phyloP scores from a whole-genome alignment of 2,797 vertebrate genomes.

The Xiphorhynchus erythropygius region DNA sequence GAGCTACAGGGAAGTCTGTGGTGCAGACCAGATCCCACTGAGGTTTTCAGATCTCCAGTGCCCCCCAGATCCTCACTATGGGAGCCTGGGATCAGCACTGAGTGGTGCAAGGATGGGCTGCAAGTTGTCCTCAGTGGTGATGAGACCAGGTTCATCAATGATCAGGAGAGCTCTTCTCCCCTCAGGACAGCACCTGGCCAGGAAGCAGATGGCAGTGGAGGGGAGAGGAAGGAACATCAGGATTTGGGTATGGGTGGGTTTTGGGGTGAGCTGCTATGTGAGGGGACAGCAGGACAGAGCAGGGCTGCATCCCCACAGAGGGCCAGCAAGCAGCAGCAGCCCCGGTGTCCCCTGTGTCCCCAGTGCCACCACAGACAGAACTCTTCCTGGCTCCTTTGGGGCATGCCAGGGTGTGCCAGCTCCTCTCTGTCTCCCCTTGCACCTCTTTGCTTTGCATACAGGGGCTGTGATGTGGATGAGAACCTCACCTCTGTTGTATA shows the following conservation, averaged over 20 bases:
- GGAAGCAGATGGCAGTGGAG: background rate
- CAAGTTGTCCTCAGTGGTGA: background rate
- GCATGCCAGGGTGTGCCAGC: background rate
- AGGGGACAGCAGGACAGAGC: background rate
- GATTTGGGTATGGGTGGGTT: background rate
- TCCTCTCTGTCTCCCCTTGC: background rate
- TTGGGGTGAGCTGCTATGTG: background rate
- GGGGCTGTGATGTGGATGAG: background rate
- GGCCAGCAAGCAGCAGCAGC: background rate
- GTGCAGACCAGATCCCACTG: background rate
- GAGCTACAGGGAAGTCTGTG: background rate
- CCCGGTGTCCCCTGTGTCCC: background rate
- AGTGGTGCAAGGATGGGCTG: background rate
- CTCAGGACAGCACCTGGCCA: accelerated
- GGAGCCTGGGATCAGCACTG: accelerated
- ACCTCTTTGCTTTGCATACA: background rate
- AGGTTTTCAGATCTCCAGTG: accelerated
- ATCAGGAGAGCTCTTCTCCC: background rate
- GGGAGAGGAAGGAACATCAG: background rate
- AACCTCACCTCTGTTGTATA: background rate
- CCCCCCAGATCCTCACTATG: accelerated
- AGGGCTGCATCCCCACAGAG: background rate
- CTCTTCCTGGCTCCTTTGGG: background rate
- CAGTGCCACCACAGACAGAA: background rate
- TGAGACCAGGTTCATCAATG: accelerated